Base-by-base conservation (phyloP, 1,140 invertebrate species). In the Centruroides sculpturatus region DNA sequence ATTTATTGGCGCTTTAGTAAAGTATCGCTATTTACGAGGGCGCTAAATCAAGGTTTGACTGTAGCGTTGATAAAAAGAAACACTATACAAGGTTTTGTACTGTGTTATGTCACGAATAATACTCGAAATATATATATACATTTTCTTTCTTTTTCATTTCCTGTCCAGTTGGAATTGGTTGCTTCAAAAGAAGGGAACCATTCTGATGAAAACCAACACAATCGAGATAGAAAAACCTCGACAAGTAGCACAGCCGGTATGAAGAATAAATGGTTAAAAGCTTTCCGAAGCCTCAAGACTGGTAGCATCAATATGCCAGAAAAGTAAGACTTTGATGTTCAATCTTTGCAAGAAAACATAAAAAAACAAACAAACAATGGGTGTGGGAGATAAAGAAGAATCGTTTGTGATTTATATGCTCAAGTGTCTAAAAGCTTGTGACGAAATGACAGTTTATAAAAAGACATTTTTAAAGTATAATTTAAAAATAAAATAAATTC, bases 201-300 rank as follows among this genome's bases (percentile, higher is more conserved):
- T 41, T 36, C 55, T 9, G 23, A 60, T 1, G 57, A 64, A 55
- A 59, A 59, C 3, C 58, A 59, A 41, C 62, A 66, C 55, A 34
- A 57, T 46, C 73, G 80, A 68, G 87, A 89, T 74, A 81, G 89
- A 52, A 92, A 92, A 79, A 81, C 91, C 75, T 90, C 88, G 3
- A 84, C 86, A 51, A 82, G 85, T 52, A 92, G 85, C 59, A 66
- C 69, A 5, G 87, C 84, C 35, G 72, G 86, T 69, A 95, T 95
- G 82, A 95, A 95, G 78, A 91, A 87, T 71, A 95, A 96, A 81
- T 97, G 93, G 93, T 78, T 96, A 69, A 96, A 96, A 76, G 93
- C 93, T 65, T 92, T 97, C 78, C 89, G 91, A 76, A 94, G 87
- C 72, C 79, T 97, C 62, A 96, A 95, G 67, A 81, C 86, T 76